phyloP scores from a whole-genome alignment of 1,140 invertebrate genomes.

The Spodoptera frugiperda region DNA sequence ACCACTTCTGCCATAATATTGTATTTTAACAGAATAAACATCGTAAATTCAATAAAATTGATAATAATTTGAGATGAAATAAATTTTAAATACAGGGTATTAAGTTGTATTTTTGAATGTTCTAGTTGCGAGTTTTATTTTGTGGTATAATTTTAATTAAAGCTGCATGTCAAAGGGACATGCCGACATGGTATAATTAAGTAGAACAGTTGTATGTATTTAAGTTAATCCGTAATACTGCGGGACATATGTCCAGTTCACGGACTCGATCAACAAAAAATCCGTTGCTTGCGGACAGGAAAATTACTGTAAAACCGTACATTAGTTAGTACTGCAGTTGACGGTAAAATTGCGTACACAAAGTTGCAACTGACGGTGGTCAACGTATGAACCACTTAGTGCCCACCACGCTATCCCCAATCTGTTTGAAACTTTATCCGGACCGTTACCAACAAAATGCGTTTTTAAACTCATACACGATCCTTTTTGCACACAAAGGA shows the following conservation, averaged over 20 bases:
- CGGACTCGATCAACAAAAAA: conserved; percentile 29
- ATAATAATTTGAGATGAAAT: too few species aligned
- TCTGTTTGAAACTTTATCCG: conserved; percentile 26
- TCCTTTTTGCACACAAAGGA: conserved; percentile 6
- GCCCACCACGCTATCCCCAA: conserved; percentile 11
- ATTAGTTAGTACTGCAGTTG: neutral
- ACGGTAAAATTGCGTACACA: conserved; percentile 16
- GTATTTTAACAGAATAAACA: neutral
- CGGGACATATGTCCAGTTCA: neutral
- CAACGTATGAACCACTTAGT: conserved; percentile 32
- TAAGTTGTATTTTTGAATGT: too few species aligned
- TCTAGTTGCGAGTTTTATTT: too few species aligned
- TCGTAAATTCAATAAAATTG: neutral
- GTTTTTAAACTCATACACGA: conserved; percentile 25
- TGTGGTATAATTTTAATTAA: too few species aligned
- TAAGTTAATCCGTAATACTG: conserved; percentile 19
- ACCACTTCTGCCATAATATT: neutral
- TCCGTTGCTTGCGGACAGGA: conserved; percentile 31
- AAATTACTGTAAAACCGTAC: conserved; percentile 39
- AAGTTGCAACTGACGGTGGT: conserved; percentile 22
- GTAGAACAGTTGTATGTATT: neutral
- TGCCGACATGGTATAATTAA: neutral
- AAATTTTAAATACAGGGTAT: too few species aligned
- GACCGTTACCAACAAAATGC: conserved; percentile 15
- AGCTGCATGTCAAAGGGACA: too few species aligned